phyloP scores from a whole-genome alignment of 1,140 invertebrate genomes.

The Planococcus citri region DNA sequence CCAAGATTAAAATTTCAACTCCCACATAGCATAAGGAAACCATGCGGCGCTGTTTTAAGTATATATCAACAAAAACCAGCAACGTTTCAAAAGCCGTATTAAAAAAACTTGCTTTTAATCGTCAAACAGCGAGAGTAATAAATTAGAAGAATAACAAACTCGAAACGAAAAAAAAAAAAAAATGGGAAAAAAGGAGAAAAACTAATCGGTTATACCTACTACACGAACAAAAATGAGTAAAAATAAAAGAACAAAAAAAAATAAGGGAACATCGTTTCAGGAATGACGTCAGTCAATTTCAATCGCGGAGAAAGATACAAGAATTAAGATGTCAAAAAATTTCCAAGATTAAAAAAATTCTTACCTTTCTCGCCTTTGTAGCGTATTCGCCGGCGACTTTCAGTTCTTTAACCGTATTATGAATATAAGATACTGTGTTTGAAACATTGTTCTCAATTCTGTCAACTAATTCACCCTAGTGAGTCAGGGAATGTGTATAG shows the following conservation, averaged over 20 bases:
- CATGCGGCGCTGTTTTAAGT: slow-evolving; percentile 1
- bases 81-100: slow-evolving; percentile 6
- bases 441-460: slow-evolving; percentile 82
- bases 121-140: no score
- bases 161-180: no score
- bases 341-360: neutral
- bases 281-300: neutral
- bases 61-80: slow-evolving; percentile 16
- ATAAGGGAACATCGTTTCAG: no score
- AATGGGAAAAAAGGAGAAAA: no score
- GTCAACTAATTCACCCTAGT: slow-evolving; percentile 81
- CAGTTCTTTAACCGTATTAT: slow-evolving; percentile 61
- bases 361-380: slow-evolving; percentile 82
- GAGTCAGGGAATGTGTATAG: slow-evolving; percentile 28
- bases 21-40: neutral
- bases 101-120: neutral
- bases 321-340: no score
- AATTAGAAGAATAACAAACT: no score
- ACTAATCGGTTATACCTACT: no score
- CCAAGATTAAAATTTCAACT: neutral
- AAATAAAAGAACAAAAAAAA: no score
- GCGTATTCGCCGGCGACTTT: slow-evolving; percentile 67
- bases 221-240: no score
- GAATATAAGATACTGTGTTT: slow-evolving; percentile 64
- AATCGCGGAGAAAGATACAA: no score